A percentile compares a stretch with the other conserved stretches of the same genome.
Evolutionary conservation across 1,140 invertebrate genomes (phyloP).

Genomic region (Conopomorpha cramerella): DNA sequence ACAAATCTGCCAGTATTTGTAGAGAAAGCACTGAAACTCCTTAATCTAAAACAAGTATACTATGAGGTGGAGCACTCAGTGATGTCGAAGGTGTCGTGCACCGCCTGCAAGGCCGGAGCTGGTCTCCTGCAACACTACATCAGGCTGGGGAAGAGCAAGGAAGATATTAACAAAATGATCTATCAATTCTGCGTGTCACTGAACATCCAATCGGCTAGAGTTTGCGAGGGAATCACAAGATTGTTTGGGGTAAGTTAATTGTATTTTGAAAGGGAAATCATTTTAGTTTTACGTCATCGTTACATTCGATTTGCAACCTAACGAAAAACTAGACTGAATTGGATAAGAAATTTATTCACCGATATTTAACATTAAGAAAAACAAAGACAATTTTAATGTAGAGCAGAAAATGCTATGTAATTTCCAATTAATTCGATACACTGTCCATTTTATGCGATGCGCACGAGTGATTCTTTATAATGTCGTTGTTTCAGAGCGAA

Average conservation of each 20-base stretch:
- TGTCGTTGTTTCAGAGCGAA: conserved; percentile 68
- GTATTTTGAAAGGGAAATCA: no score
- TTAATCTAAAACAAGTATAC: conserved; percentile 80
- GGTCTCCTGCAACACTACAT: conserved; percentile 86
- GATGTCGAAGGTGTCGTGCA: conserved; percentile 89
- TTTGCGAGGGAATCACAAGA: conserved; percentile 85
- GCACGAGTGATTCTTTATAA: neutral
- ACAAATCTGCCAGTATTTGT: conserved; percentile 76
- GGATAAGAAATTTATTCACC: no score
- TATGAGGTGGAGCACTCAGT: conserved; percentile 87
- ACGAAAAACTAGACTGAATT: no score
- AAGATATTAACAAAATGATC: conserved; percentile 84
- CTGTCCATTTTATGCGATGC: neutral
- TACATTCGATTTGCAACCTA: no score
- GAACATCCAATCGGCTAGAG: conserved; percentile 81
- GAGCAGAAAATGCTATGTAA: no score
- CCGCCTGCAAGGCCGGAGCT: conserved; percentile 87
- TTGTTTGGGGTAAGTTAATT: conserved; percentile 79
- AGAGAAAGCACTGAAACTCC: conserved; percentile 78
- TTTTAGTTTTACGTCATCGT: no score
- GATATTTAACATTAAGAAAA: no score
- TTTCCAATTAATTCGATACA: no score
- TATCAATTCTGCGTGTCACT: conserved; percentile 84
- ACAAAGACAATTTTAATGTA: no score
- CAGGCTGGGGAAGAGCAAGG: conserved; percentile 76